Evolutionary conservation across 2,113 vertebrate species (phyloP).

Genomic region (Pitta sordida): DNA sequence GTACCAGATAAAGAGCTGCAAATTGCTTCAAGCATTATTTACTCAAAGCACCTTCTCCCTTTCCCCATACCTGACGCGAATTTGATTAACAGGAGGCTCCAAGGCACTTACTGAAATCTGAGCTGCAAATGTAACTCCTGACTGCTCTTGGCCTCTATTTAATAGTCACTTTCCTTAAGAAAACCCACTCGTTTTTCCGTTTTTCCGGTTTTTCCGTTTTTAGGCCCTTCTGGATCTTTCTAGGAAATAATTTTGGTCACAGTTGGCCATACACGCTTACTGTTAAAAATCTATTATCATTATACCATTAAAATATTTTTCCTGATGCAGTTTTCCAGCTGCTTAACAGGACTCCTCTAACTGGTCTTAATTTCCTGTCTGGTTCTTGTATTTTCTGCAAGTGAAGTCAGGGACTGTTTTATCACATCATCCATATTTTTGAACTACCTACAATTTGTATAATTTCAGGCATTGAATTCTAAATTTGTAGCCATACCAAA

Average conservation of each 20-base stretch:
- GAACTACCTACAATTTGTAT: neutral
- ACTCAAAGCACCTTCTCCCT: neutral
- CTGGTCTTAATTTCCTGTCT: neutral
- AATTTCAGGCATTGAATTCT: neutral
- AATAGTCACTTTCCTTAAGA: neutral
- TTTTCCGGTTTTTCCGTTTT: neutral
- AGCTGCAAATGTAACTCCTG: neutral
- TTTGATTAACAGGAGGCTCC: neutral
- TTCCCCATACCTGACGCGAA: neutral
- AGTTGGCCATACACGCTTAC: neutral
- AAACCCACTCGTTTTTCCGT: neutral
- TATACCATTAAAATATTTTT: neutral
- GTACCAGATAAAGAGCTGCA: neutral
- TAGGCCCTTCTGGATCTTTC: neutral
- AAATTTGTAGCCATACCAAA: neutral
- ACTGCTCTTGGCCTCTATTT: neutral
- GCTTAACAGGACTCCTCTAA: neutral
- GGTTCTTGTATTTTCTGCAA: neutral
- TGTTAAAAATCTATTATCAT: neutral
- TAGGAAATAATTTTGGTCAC: neutral
- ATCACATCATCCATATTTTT: neutral
- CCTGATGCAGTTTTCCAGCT: neutral
- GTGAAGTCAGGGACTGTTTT: neutral
- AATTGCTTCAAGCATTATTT: slow-evolving; percentile 15
- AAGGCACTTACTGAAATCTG: neutral